Evolutionary conservation across 2,113 vertebrate genomes (phyloP).

Genomic region (Stegostoma tigrinum): DNA sequence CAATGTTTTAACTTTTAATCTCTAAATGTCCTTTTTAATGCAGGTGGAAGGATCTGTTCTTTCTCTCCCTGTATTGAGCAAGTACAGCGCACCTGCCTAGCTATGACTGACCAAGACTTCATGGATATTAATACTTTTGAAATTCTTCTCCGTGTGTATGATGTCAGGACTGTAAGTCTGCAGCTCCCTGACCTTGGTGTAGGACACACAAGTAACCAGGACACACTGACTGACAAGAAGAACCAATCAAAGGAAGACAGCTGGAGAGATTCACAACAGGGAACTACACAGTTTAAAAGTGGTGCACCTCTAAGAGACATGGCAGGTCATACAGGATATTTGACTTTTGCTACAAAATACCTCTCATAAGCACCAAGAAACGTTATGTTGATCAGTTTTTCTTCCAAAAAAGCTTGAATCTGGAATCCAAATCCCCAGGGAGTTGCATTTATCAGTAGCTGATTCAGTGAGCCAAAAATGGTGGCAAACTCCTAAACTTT

Average conservation of each 20-base stretch:
- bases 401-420: neutral
- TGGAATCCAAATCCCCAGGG: constrained; percentile 7
- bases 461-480: neutral
- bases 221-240: constrained; percentile 41
- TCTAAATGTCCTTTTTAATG: constrained; percentile 30
- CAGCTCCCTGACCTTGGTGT: constrained; percentile 78
- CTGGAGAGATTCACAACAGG: constrained; percentile 39
- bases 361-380: constrained; percentile 53
- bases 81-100: constrained; percentile 83
- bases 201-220: constrained; percentile 43
- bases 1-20: neutral
- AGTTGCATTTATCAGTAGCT: neutral
- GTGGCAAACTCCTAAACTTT: neutral
- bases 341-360: constrained; percentile 89
- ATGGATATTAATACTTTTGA: constrained; percentile 84
- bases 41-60: constrained; percentile 88
- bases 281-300: constrained; percentile 64
- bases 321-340: constrained; percentile 90
- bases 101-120: constrained; percentile 66
- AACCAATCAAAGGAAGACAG: constrained; percentile 39
- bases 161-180: constrained; percentile 71
- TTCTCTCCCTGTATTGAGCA: constrained; percentile 97
- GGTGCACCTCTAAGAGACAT: constrained; percentile 72
- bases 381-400: constrained; percentile 38
- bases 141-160: constrained; percentile 77